Evolutionary conservation across 2,888 invertebrate genomes (phyloP).

Genomic region (Eumacrocentrus americanus): DNA sequence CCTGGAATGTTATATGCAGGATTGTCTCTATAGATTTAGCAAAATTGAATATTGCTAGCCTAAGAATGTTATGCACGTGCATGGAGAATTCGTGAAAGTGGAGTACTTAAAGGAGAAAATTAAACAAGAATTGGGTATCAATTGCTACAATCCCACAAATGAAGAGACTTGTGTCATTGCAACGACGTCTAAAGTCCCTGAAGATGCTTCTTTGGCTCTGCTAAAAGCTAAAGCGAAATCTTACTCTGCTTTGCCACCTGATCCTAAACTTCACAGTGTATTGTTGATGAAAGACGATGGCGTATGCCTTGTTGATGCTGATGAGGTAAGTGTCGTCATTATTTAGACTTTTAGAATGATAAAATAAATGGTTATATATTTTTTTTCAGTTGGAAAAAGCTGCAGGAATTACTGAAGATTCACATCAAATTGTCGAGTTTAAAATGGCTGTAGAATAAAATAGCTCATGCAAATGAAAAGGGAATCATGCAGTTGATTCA

Average conservation of each 20-base stretch:
- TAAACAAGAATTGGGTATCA: conserved; percentile 86
- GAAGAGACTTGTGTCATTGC: conserved; percentile 93
- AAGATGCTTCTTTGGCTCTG: conserved; percentile 84
- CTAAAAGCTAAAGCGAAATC: conserved; percentile 81
- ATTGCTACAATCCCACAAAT: conserved; percentile 96
- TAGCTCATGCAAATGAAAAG: too few species aligned
- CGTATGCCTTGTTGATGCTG: conserved; percentile 85
- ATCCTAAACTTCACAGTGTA: conserved; percentile 91
- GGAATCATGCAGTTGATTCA: too few species aligned
- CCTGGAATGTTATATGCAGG: conserved; percentile 99
- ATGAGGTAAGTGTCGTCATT: conserved; percentile 71
- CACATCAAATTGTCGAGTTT: conserved; percentile 90
- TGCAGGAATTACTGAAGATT: conserved; percentile 83
- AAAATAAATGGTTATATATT: background rate
- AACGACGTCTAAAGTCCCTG: conserved; percentile 85
- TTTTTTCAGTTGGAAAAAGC: conserved; percentile 69
- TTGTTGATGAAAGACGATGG: conserved; percentile 88
- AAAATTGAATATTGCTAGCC: conserved; percentile 98
- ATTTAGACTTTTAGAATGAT: too few species aligned
- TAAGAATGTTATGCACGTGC: conserved; percentile 94
- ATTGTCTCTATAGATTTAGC: conserved; percentile 94
- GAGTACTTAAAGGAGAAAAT: conserved; percentile 96
- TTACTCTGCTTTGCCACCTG: conserved; percentile 82
- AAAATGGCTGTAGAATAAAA: conserved; percentile 97
- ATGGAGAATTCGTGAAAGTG: conserved; percentile 99